Evolutionary conservation across 2,888 invertebrate genomes (phyloP).

Genomic region (Steromphala cineraria): DNA sequence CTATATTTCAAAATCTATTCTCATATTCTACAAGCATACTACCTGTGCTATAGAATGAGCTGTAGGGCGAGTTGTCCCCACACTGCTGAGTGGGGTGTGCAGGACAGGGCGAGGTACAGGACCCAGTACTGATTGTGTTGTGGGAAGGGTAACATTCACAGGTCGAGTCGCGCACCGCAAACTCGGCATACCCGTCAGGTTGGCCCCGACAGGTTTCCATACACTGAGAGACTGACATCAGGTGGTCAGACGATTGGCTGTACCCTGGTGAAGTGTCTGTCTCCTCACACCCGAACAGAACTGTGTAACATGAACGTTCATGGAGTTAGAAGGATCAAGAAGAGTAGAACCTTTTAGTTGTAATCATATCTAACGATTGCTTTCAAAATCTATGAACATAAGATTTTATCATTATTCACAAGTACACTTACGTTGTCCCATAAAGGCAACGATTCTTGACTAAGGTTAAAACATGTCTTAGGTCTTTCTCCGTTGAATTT

Average conservation of each 20-base stretch:
- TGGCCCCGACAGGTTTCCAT: constrained; percentile 13
- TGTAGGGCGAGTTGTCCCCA: neutral
- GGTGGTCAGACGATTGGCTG: neutral
- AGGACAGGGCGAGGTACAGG: neutral
- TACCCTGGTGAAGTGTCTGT: neutral
- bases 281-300: neutral
- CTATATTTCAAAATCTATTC: too few species aligned
- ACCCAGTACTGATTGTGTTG: neutral
- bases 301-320: too few species aligned
- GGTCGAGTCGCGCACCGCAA: neutral
- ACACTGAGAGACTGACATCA: constrained; percentile 11
- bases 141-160: neutral
- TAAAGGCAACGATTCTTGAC: too few species aligned
- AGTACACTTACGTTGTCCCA: too few species aligned
- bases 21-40: too few species aligned
- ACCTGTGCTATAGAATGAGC: neutral
- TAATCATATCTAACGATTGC: too few species aligned
- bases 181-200: neutral
- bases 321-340: too few species aligned
- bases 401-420: too few species aligned
- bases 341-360: too few species aligned
- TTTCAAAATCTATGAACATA: too few species aligned
- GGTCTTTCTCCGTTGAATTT: too few species aligned
- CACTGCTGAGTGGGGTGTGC: neutral
- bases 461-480: too few species aligned